phyloP scores from a whole-genome alignment of 2,888 invertebrate genomes.

The Cheilosia pagana region DNA sequence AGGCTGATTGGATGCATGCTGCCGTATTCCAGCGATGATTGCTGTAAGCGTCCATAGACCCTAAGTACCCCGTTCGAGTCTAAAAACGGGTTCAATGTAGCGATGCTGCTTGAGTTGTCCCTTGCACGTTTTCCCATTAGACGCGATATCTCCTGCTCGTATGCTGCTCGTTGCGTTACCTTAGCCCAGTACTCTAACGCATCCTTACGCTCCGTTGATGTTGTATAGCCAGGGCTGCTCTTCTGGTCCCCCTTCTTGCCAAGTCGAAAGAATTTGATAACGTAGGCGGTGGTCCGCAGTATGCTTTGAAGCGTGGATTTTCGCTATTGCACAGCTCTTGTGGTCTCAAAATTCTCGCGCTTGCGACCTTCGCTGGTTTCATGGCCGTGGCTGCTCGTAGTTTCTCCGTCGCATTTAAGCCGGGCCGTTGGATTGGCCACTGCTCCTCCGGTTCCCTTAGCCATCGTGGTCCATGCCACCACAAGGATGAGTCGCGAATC shows the following conservation, averaged over 20 bases:
- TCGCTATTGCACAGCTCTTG: not conserved
- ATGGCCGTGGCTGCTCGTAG: not conserved
- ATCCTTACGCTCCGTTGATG: not conserved
- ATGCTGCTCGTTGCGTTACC: not conserved
- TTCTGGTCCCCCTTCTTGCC: not conserved
- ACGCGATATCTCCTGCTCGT: not conserved
- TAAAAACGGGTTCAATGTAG: not conserved
- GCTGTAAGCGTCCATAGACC: not conserved
- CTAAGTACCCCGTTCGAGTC: not conserved
- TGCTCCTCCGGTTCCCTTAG: not conserved
- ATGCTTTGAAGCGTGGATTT: constrained; percentile 1
- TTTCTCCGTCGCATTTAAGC: not conserved
- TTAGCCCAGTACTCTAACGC: not conserved
- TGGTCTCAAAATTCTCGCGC: not conserved
- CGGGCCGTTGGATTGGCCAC: not conserved
- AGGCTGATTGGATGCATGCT: constrained; percentile 17
- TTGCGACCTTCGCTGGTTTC: not conserved
- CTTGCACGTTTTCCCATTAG: not conserved
- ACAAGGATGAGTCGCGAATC: not conserved
- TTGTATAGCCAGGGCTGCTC: not conserved
- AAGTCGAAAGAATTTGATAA: not conserved
- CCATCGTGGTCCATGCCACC: constrained; percentile 14
- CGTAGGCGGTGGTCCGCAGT: not conserved
- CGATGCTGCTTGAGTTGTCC: constrained; percentile 8
- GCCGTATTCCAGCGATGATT: constrained; percentile 1